These are phyloP conservation scores for Malurus alboscapulatus DNA, from an alignment of 2,113 vertebrate species.

Conservation along the genomic window DNA sequence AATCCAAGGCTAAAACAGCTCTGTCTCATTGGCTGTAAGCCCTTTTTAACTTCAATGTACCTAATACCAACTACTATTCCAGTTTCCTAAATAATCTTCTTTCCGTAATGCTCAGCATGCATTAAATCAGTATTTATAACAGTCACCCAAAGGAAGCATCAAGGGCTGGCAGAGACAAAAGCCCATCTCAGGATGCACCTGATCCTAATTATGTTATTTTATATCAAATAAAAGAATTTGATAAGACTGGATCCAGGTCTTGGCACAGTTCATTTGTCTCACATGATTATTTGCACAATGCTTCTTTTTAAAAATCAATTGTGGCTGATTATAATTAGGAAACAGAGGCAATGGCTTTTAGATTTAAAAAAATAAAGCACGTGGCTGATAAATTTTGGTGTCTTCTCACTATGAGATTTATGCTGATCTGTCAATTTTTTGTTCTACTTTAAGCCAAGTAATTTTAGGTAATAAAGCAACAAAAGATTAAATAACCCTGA, in stretches of 20 bases:
- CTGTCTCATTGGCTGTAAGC: neutral
- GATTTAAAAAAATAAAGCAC: neutral
- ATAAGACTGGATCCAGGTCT: conserved; percentile 54
- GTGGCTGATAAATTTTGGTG: neutral
- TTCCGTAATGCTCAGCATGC: neutral
- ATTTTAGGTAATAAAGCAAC: neutral
- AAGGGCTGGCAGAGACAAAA: conserved; percentile 39
- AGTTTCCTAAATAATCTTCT: conserved; percentile 1
- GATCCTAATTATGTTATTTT: conserved; percentile 62
- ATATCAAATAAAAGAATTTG: conserved; percentile 68
- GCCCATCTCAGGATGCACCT: conserved; percentile 50
- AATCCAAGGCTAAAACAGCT: neutral
- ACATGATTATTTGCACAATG: conserved; percentile 29
- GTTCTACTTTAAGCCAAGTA: neutral
- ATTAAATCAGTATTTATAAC: conserved; percentile 18
- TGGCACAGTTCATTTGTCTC: conserved; percentile 40
- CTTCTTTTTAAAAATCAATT: neutral
- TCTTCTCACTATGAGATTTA: neutral
- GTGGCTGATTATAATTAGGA: neutral
- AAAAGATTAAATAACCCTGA: neutral
- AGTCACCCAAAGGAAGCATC: conserved; percentile 30
- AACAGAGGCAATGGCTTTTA: neutral
- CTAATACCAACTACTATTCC: neutral
- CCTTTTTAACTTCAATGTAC: neutral
- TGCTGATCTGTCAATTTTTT: neutral